Percentiles rank a stretch among this genome's conserved stretches.
Conservation (phyloP, 2,888 invertebrate genomes). For the Himalopsyche kuldschensis region DNA sequence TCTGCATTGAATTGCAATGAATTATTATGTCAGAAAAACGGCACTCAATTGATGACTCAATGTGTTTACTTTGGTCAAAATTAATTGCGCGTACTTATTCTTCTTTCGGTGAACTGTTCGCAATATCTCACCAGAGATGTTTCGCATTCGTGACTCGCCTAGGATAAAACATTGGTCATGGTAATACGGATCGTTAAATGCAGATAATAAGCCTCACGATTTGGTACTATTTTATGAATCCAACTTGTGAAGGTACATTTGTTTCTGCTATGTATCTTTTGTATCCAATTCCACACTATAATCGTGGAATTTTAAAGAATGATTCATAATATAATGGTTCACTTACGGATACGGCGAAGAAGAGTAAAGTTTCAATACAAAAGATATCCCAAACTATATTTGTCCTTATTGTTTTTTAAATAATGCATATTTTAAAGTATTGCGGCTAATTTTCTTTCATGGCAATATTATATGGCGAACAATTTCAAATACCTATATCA, state of each 20-base stretch:
- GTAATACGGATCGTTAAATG: not conserved
- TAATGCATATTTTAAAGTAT: too few relatives aligned
- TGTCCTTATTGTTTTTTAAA: too few relatives aligned
- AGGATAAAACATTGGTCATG: not conserved
- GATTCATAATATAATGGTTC: not conserved
- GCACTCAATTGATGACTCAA: too few relatives aligned
- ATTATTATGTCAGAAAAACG: too few relatives aligned
- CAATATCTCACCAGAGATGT: not conserved
- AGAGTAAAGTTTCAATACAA: too few relatives aligned
- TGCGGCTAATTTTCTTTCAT: too few relatives aligned
- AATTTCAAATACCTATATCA: too few relatives aligned
- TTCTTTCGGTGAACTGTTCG: not conserved
- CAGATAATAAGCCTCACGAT: not conserved
- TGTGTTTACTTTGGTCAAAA: too few relatives aligned
- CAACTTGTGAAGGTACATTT: not conserved
- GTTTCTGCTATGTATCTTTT: not conserved
- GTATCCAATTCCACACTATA: not conserved
- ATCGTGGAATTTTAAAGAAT: not conserved
- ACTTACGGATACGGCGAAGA: not conserved
- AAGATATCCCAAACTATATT: not conserved
- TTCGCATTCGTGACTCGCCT: not conserved
- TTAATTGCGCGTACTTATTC: too few relatives aligned
- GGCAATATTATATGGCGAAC: too few relatives aligned
- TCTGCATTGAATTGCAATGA: too few relatives aligned
- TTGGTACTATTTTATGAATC: not conserved